Percentiles rank a stretch among this genome's conserved stretches.
These are phyloP conservation scores for Brachyrhaphis roseni DNA, from an alignment of 2,797 vertebrate genomes.

Conservation along the genomic window DNA sequence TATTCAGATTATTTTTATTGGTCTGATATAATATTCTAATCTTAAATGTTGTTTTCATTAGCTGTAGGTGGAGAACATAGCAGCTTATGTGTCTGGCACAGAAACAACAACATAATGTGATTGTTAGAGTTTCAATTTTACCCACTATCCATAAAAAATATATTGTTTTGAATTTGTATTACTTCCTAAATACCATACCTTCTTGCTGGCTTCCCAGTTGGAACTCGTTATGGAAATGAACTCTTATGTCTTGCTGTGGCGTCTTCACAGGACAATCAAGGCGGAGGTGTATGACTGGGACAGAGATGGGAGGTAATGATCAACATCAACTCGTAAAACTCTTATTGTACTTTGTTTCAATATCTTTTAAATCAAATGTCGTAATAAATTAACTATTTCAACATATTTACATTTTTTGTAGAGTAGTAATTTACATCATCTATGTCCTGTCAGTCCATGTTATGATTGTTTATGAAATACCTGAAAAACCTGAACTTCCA, in stretches of 20 bases:
- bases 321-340: not conserved
- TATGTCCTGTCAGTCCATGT: not conserved
- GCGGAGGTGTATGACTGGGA: constrained; percentile 79
- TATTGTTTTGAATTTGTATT: constrained; percentile 16
- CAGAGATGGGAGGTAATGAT: constrained; percentile 76
- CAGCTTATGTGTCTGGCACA: not conserved
- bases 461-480: not conserved
- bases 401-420: not conserved
- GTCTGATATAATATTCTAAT: not conserved
- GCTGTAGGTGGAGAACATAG: not conserved
- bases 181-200: constrained; percentile 21
- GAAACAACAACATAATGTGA: not conserved
- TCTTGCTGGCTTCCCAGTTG: not conserved
- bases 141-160: not conserved
- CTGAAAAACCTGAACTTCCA: not conserved
- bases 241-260: constrained; percentile 27
- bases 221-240: not conserved
- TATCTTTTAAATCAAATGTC: not conserved
- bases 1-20: not conserved
- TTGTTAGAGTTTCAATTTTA: constrained; percentile 24
- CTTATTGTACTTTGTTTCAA: not conserved
- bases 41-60: not conserved
- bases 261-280: constrained; percentile 73
- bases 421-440: not conserved
- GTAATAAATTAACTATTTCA: not conserved